A percentile compares a stretch with the other conserved stretches of the same genome.
These are phyloP conservation scores for Kradibia gibbosae DNA, from an alignment of 1,140 invertebrate species.

Conservation along the genomic window DNA sequence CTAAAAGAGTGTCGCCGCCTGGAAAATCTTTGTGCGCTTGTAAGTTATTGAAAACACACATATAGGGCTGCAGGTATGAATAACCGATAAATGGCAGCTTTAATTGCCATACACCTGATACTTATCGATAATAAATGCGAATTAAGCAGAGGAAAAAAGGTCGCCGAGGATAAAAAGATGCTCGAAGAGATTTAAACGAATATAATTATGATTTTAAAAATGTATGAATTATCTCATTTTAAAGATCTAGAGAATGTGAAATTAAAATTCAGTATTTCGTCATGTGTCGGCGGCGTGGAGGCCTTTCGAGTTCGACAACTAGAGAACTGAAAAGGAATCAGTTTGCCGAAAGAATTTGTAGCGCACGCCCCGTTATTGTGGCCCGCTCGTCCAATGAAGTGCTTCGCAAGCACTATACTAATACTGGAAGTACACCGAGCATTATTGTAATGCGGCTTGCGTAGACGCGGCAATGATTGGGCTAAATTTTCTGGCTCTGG, in stretches of 20 bases:
- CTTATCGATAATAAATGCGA: not conserved
- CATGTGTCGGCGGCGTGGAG: not conserved
- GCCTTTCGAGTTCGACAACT: not conserved
- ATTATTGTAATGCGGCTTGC: not conserved
- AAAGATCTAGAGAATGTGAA: constrained; percentile 17
- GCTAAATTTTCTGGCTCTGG: not conserved
- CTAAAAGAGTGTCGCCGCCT: not conserved
- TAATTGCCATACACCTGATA: not conserved
- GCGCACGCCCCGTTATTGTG: constrained; percentile 13
- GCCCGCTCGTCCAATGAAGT: not conserved
- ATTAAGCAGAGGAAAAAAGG: not conserved
- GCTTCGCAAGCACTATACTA: not conserved
- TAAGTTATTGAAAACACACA: not conserved
- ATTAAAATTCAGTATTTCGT: constrained; percentile 7
- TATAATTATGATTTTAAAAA: constrained; percentile 1
- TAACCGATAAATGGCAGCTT: not conserved
- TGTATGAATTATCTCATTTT: constrained; percentile 20
- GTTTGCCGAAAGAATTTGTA: constrained; percentile 8
- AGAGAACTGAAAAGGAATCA: not conserved
- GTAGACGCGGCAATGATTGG: not conserved
- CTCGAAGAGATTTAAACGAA: not conserved
- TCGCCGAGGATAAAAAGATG: not conserved
- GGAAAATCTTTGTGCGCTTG: not conserved
- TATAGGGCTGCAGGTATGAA: not conserved
- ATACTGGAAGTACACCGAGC: not conserved